Evolutionary conservation across 2,888 invertebrate species (phyloP), one percentile per base, ranked within the genome.

Genomic region (Tachina lurida): DNA sequence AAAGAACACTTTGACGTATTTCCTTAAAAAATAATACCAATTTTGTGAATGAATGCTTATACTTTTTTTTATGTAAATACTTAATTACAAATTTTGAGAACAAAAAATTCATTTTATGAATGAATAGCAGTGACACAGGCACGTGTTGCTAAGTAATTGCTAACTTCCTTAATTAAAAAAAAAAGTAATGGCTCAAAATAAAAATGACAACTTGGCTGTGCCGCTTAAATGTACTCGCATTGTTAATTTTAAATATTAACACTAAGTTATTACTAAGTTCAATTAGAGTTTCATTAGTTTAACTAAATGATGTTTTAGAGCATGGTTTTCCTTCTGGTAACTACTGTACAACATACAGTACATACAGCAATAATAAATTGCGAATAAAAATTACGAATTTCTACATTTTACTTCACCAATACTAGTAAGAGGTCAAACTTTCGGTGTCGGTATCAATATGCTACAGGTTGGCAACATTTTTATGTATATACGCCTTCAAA

Each of bases 1-100:
- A 80, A 80, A 80, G 74, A 80, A 80, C 74, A 68, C 45, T 67
- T 10, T 81, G 81, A 81, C 75, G 81, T 56, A 70, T 81, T 81
- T 81, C 81, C 81, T 75, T 31, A 10, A 62, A 10, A 62, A 73
- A 63, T 39, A 45, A 43, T n/a, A 47, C 31, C 3, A 22, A 39
- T 54, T 75, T 81, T 75, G 60, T 81, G 81, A 81, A 81, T 81
- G 81, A 75, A 45, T 39, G 49, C 45, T 63, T 58, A 65, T 71
- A n/a, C n/a, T n/a, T n/a, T 62, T 58, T 54, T 54, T 41, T 12
- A 17, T 47, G 54, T 71, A 12, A 17, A 41, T 49, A 63, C 17
- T 1, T 63, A 79, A 79, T 71, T 47, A 39, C 10, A 47, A 56
- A 65, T 22, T 65, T 45, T 47, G 1, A 31, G 60, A 77, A 41